Base-by-base conservation (phyloP, 2,797 vertebrate genomes). In the Ctenochaetus hawaiiensis region DNA sequence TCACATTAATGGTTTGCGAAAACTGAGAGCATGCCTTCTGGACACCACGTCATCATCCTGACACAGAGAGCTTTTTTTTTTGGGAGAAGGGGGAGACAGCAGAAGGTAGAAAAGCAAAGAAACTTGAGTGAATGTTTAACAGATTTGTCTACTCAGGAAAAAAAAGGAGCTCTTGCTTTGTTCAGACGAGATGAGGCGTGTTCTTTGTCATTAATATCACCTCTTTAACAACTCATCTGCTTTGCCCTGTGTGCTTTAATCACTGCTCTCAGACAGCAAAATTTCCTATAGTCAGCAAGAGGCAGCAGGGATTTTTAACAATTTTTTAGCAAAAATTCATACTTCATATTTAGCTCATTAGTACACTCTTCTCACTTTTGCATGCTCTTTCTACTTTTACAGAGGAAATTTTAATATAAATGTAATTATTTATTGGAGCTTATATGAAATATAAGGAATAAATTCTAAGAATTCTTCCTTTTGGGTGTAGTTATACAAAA, bases 1-100 rank as follows among this genome's bases (percentile, higher is more conserved):
- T 95, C 89, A 93, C 70, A 4, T 52, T 91, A 94, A 95, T 92
- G 74, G 86, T 83, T 95, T 93, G 66, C 91, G 91, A 95, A 88
- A 87, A 91, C 72, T 81, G 74, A 81, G 78, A 89, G 87, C 80
- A 74, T 83, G 85, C 82, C 83, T 91, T 77, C 83, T 89, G 91
- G 92, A 94, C 87, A 90, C 72, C 59, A 30, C 89, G 89, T 91
- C 89, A 92, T 90, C 86, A 87, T 84, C 77, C 87, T 88, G 85
- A 91, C 85, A 86, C 2, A 48, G 85, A 82, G 75, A 64, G 81
- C 84, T 88, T 71, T 63, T 17, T 49, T 18, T 8, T 7, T 3
- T 6, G 11, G 34, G 41, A 76, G 78, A 16, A 67, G n/a, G 59
- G 68, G 74, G 41, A 51, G 66, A 81, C 39, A 56, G 74, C 22